Evolutionary conservation across 2,113 vertebrate species (phyloP).

Genomic region (Andinoacara biseriatus): DNA sequence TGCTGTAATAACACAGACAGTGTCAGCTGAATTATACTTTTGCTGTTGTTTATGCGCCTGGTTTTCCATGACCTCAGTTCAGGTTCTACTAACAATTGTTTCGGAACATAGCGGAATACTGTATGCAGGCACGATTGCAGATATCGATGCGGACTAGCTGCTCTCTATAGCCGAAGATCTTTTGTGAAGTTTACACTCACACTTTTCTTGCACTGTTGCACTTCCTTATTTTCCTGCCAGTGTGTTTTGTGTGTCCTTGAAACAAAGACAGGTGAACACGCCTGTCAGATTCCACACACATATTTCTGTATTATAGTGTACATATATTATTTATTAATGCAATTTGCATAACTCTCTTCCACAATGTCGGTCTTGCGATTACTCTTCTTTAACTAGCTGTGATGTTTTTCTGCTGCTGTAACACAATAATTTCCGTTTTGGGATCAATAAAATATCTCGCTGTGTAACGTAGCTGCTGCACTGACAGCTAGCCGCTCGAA

Average conservation of each 20-base stretch:
- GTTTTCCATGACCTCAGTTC: constrained; percentile 59
- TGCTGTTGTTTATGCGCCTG: constrained; percentile 53
- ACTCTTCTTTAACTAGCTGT: too few species aligned
- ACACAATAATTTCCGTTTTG: too few species aligned
- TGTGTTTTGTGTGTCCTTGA: not conserved
- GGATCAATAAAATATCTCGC: not conserved
- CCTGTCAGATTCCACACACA: too few species aligned
- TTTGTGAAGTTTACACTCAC: not conserved
- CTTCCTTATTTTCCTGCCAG: not conserved
- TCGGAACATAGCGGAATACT: not conserved
- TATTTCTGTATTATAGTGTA: too few species aligned
- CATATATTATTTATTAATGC: too few species aligned
- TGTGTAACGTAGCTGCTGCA: not conserved
- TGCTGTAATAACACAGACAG: constrained; percentile 60
- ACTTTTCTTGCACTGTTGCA: not conserved
- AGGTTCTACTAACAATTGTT: constrained; percentile 18
- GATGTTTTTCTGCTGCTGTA: too few species aligned
- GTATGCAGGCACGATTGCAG: constrained; percentile 8
- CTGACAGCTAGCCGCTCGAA: not conserved
- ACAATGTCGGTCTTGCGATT: too few species aligned
- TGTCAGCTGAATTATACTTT: constrained; percentile 22
- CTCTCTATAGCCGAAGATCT: not conserved
- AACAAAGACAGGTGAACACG: too few species aligned
- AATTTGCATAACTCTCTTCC: too few species aligned
- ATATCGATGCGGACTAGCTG: not conserved